These are phyloP conservation scores for zebrafish (Danio rerio) DNA, from an alignment of 2,113 vertebrate genomes.

Conservation along the genomic window DNA sequence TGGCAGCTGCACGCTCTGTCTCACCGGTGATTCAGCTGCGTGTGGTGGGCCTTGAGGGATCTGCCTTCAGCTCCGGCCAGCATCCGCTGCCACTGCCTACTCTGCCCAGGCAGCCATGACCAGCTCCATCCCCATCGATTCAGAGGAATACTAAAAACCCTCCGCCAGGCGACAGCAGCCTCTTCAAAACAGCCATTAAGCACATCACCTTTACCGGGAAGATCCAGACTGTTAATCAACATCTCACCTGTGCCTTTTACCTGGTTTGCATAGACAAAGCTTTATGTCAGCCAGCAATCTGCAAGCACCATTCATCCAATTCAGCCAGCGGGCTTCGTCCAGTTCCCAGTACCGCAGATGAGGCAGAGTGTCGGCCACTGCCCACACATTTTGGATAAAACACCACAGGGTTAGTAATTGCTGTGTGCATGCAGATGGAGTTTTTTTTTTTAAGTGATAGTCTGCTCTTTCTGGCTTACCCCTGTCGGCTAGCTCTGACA, in stretches of 20 bases:
- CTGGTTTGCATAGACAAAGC: slow-evolving; percentile 37
- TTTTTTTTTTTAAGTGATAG: slow-evolving; percentile 47
- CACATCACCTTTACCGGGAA: slow-evolving; percentile 5
- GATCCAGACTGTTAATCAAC: slow-evolving; percentile 26
- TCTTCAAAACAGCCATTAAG: slow-evolving; percentile 16
- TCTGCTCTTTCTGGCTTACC: slow-evolving; percentile 43
- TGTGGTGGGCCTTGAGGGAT: slow-evolving; percentile 20
- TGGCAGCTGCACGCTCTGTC: slow-evolving; percentile 29
- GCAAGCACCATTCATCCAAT: slow-evolving; percentile 30
- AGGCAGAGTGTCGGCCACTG: slow-evolving; percentile 27
- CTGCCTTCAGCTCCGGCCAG: slow-evolving; percentile 31
- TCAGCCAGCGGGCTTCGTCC: slow-evolving; percentile 25
- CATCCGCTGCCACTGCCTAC: neutral
- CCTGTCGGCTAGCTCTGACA: slow-evolving; percentile 52
- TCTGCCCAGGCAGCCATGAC: slow-evolving; percentile 38
- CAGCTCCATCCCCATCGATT: slow-evolving; percentile 15
- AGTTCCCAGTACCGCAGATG: slow-evolving; percentile 44
- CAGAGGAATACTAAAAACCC: slow-evolving; percentile 42
- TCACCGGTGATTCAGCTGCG: slow-evolving; percentile 34
- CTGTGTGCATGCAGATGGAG: slow-evolving; percentile 47
- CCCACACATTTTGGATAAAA: slow-evolving; percentile 48
- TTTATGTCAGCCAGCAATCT: slow-evolving; percentile 1
- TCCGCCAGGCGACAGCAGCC: slow-evolving; percentile 30
- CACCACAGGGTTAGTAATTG: slow-evolving; percentile 58
- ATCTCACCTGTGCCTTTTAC: neutral